These are phyloP conservation scores for Crotalus tigris DNA, from an alignment of 2,113 vertebrate genomes.

Conservation along the genomic window DNA sequence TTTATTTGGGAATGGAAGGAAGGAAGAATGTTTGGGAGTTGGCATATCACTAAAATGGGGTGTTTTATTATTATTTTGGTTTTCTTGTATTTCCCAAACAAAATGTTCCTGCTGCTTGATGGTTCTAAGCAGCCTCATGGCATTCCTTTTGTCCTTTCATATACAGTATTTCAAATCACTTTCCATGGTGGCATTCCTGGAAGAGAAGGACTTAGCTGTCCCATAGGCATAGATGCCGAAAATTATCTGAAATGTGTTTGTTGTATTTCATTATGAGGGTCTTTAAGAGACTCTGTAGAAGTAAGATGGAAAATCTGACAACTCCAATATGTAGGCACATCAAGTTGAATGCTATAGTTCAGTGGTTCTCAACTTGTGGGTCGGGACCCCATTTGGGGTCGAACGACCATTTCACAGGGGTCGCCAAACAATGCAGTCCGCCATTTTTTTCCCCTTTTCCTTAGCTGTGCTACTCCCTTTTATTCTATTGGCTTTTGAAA, in stretches of 20 bases:
- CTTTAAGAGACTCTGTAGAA: not conserved
- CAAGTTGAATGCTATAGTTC: not conserved
- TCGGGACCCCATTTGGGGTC: too few relatives aligned
- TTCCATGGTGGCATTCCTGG: not conserved
- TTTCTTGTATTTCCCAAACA: not conserved
- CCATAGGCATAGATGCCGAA: not conserved
- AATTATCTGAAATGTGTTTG: not conserved
- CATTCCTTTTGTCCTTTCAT: not conserved
- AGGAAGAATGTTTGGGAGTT: not conserved
- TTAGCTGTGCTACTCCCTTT: too few relatives aligned
- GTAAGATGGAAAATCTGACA: not conserved
- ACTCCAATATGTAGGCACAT: not conserved
- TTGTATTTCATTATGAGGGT: not conserved
- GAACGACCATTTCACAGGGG: too few relatives aligned
- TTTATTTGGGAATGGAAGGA: not conserved
- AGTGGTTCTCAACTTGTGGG: too few relatives aligned
- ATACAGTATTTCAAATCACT: not conserved
- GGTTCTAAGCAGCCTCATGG: not conserved
- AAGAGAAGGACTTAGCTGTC: not conserved
- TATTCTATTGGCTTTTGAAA: too few relatives aligned
- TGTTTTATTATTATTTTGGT: not conserved
- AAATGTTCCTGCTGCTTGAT: not conserved
- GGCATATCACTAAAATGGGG: not conserved
- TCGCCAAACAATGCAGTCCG: too few relatives aligned
- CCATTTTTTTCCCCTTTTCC: too few relatives aligned